A percentile compares a stretch with the other conserved stretches of the same genome.
These are phyloP conservation scores for Epicampocera succincta DNA, from an alignment of 2,888 invertebrate species.

Conservation along the genomic window DNA sequence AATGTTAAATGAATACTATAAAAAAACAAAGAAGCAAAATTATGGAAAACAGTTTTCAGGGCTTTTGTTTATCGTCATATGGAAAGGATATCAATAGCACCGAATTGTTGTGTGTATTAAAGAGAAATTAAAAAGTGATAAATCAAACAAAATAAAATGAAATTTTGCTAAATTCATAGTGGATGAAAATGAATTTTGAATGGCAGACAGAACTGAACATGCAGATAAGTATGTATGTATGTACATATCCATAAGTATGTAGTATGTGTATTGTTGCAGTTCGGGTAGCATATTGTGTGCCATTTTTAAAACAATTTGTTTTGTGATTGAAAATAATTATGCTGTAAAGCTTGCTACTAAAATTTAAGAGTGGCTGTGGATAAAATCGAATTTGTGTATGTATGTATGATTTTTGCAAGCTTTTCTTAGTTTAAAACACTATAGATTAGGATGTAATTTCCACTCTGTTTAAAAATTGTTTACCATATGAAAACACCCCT, in stretches of 20 bases:
- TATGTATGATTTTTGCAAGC: no score
- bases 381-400: no score
- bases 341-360: no score
- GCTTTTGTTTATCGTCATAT: not conserved
- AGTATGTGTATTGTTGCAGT: not conserved
- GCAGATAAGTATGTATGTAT: no score
- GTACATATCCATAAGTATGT: no score
- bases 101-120: slow-evolving; percentile 22
- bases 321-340: no score
- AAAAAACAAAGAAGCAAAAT: slow-evolving; percentile 9
- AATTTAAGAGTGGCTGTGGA: no score
- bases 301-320: no score
- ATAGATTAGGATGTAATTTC: no score
- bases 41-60: slow-evolving; percentile 21
- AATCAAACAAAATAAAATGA: slow-evolving; percentile 17
- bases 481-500: no score
- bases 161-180: slow-evolving; percentile 10
- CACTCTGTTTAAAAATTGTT: no score
- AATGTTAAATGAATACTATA: slow-evolving; percentile 6
- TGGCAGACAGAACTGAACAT: not conserved
- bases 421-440: no score
- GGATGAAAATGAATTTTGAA: slow-evolving; percentile 20
- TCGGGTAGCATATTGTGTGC: not conserved
- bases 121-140: not conserved
- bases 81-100: slow-evolving; percentile 49